These are phyloP conservation scores for Anoplius nigerrimus DNA, from an alignment of 2,888 invertebrate genomes.

Conservation along the genomic window DNA sequence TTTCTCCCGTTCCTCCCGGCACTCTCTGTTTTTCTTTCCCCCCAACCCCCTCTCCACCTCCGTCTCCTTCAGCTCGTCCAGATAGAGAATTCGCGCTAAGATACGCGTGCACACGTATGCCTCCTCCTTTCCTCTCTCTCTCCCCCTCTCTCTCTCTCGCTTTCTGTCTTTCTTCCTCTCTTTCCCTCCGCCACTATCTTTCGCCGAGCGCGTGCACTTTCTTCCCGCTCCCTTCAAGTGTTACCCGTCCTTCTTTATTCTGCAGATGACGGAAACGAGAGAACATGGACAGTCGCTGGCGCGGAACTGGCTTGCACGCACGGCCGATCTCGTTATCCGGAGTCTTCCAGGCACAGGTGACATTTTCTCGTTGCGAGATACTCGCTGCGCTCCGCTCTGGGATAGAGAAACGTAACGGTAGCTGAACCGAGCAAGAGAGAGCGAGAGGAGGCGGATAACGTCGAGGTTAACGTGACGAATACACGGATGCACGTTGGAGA, in stretches of 20 bases:
- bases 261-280: too few relatives aligned
- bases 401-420: neutral
- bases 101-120: too few relatives aligned
- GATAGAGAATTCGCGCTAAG: too few relatives aligned
- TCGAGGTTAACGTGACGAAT: slow-evolving; percentile 15
- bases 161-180: neutral
- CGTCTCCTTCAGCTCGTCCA: too few relatives aligned
- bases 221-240: too few relatives aligned
- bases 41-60: neutral
- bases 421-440: slow-evolving; percentile 1
- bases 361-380: slow-evolving; percentile 42
- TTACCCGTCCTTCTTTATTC: too few relatives aligned
- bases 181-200: too few relatives aligned
- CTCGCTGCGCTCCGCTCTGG: slow-evolving; percentile 5
- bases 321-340: slow-evolving; percentile 63
- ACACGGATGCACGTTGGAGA: slow-evolving; percentile 25
- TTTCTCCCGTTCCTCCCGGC: neutral
- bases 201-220: slow-evolving; percentile 42
- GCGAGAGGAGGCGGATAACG: neutral
- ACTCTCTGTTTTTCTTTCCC: neutral
- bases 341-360: slow-evolving; percentile 61
- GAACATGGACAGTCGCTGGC: slow-evolving; percentile 13
- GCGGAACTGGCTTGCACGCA: slow-evolving; percentile 48
- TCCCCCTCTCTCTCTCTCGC: neutral
- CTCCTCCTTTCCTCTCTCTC: too few relatives aligned